These are phyloP conservation scores for Gasterosteus nipponicus DNA, from an alignment of 2,113 vertebrate genomes.

Conservation along the genomic window DNA sequence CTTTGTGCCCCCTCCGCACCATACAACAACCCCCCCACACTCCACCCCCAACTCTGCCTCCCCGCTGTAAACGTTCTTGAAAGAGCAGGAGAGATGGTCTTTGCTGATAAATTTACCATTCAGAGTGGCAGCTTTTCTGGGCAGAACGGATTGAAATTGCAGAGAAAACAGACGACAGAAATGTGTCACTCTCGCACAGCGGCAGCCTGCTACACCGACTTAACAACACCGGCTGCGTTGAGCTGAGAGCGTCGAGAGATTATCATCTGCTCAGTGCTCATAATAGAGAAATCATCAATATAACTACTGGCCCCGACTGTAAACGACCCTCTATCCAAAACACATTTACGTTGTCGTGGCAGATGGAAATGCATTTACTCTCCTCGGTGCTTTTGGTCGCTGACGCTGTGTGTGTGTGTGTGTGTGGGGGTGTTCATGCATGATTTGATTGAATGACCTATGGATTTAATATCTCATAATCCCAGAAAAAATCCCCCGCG, in stretches of 20 bases:
- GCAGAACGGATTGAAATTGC: slow-evolving; percentile 59
- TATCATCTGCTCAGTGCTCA: slow-evolving; percentile 45
- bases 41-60: slow-evolving; percentile 41
- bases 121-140: slow-evolving; percentile 59
- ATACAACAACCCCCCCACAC: neutral
- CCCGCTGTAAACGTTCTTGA: slow-evolving; percentile 70
- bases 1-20: slow-evolving; percentile 66
- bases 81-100: slow-evolving; percentile 64
- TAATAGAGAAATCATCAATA: slow-evolving; percentile 47
- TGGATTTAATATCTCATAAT: slow-evolving; percentile 84
- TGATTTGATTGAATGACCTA: slow-evolving; percentile 84
- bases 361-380: slow-evolving; percentile 35
- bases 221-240: slow-evolving; percentile 13
- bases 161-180: slow-evolving; percentile 59
- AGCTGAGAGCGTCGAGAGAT: slow-evolving; percentile 28
- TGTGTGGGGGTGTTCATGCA: slow-evolving; percentile 33
- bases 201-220: slow-evolving; percentile 30
- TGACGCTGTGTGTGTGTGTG: slow-evolving; percentile 2
- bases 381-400: slow-evolving; percentile 5
- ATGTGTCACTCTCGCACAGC: slow-evolving; percentile 54
- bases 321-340: slow-evolving; percentile 29
- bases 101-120: slow-evolving; percentile 70
- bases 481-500: slow-evolving; percentile 69
- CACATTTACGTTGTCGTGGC: slow-evolving; percentile 11
- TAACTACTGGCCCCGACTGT: slow-evolving; percentile 20